These are phyloP conservation scores for Acromyrmex echinatior DNA, from an alignment of 1,140 invertebrate species.

Conservation along the genomic window DNA sequence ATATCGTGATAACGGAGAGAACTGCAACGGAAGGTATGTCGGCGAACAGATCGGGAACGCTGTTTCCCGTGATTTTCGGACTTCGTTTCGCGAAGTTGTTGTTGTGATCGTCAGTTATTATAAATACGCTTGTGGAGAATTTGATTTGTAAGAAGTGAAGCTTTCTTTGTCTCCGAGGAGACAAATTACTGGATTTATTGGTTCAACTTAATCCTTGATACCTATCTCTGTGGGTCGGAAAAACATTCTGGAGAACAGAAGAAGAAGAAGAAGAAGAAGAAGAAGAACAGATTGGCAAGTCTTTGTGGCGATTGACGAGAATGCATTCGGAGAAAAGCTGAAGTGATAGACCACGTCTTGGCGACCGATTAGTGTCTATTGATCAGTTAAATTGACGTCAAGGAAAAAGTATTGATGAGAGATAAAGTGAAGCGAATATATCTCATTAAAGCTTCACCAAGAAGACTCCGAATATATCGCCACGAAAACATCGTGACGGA, in stretches of 20 bases:
- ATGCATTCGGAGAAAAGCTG: background rate
- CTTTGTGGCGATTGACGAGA: conserved; percentile 2
- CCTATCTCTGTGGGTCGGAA: too few relatives aligned
- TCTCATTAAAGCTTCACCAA: background rate
- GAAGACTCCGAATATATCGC: background rate
- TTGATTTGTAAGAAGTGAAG: too few relatives aligned
- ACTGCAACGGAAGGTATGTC: too few relatives aligned
- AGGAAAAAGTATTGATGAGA: background rate
- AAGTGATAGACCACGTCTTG: background rate
- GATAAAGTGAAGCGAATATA: background rate
- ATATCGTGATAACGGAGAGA: conserved; percentile 10
- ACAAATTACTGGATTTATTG: too few relatives aligned
- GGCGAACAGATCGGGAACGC: background rate
- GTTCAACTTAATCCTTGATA: too few relatives aligned
- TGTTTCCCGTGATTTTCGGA: too few relatives aligned
- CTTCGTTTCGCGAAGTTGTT: too few relatives aligned
- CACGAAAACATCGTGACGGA: background rate
- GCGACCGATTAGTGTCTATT: background rate
- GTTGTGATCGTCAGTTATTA: too few relatives aligned
- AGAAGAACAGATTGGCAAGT: background rate
- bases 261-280: too few relatives aligned
- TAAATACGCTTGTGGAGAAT: too few relatives aligned
- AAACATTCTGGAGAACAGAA: too few relatives aligned
- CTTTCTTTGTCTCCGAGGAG: too few relatives aligned
- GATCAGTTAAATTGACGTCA: conserved; percentile 12